These are phyloP conservation scores for Emydura subglobosa DNA, from an alignment of 2,113 vertebrate genomes.

Conservation along the genomic window DNA sequence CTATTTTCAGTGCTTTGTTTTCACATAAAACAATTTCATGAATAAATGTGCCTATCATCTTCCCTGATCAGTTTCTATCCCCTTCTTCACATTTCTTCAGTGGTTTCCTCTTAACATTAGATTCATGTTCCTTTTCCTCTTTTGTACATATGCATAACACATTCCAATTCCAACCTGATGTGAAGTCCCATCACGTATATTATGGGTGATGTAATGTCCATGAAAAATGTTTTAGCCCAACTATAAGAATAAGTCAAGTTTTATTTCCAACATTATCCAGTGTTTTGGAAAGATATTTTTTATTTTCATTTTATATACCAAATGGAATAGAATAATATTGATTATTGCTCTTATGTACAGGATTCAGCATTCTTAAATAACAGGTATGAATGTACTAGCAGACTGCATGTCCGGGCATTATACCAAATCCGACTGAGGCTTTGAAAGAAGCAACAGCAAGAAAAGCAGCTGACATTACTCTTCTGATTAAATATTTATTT, in stretches of 20 bases:
- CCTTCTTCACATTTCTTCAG: neutral
- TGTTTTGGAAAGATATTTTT: neutral
- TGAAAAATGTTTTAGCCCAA: neutral
- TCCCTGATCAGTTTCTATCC: neutral
- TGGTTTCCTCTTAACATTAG: neutral
- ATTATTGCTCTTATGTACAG: neutral
- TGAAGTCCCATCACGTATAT: neutral
- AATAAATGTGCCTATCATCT: neutral
- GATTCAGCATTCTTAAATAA: neutral
- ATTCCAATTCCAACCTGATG: neutral
- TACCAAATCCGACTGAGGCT: neutral
- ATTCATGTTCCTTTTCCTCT: neutral
- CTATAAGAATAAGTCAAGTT: neutral
- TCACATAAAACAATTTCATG: neutral
- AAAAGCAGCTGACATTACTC: neutral
- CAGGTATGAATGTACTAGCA: rapidly evolving
- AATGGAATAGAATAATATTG: neutral
- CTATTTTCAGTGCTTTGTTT: neutral
- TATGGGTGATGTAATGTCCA: neutral
- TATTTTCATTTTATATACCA: neutral
- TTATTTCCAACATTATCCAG: neutral
- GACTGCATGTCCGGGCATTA: neutral
- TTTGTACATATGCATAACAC: neutral
- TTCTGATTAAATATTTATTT: neutral
- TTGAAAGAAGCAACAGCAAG: neutral